Evolutionary conservation across 2,888 invertebrate genomes (phyloP), one percentile per base, ranked within the genome.

Genomic region (Dendrolimus pini): DNA sequence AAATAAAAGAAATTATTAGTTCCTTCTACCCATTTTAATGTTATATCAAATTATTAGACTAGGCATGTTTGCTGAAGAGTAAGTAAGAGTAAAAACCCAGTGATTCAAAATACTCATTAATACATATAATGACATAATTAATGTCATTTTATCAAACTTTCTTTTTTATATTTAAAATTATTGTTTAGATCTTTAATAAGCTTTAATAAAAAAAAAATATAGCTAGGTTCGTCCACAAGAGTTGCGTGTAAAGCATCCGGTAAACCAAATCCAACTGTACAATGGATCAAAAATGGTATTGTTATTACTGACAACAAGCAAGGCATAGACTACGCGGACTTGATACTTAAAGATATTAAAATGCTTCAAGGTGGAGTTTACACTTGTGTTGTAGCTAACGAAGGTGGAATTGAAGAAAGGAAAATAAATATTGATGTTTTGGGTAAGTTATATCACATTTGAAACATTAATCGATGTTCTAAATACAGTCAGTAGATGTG

Each of bases 241-340:
- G 65, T 92, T 61, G 76, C 86, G 0, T 94, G 94, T 71, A 83
- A 85, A 59, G 92, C 92, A 0, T 74, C 79, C n/a, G 94, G 94
- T 1, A 87, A 89, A 60, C 94, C 94, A 0, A 55, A 70, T 0
- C 93, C 94, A 0, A 77, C 77, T 6, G 87, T 94, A 61, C 86
- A 89, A 55, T 95, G 94, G 94, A 78, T 91, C 54, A 89, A 91
- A 59, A 91, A 90, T 61, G 91, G 92, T 0, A 62, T 63, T 12
- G 56, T 65, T 0, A 54, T 77, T 3, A 67, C 74, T 53, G 69
- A 77, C 60, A 84, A 82, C 57, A 30, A 61, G 1, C 64, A 66
- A 41, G 72, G 71, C 1, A 68, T 82, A 1, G 62, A 66, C 13
- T 88, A 83, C 58, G 82, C 83, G 0, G 86, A 88, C 59, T 65